Percentiles rank a stretch among this genome's conserved stretches.
phyloP scores from a whole-genome alignment of 2,888 invertebrate species.

The Elmis aenea region DNA sequence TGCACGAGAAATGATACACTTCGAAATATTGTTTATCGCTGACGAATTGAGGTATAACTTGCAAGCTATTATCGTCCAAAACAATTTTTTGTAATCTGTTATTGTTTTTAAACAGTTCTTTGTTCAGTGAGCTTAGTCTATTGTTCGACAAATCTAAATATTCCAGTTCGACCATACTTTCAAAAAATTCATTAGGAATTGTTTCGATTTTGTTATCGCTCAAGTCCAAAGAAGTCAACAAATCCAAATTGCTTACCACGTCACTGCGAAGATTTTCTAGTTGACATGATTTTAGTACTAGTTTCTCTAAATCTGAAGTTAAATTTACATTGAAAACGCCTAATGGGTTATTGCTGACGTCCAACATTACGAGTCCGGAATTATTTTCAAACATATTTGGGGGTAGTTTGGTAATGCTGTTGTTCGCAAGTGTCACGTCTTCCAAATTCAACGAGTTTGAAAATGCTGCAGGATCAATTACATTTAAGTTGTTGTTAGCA shows the following conservation, averaged over 20 bases:
- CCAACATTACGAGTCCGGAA: slow-evolving; percentile 60
- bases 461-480: slow-evolving; percentile 58
- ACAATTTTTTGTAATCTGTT: slow-evolving; percentile 63
- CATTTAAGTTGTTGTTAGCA: slow-evolving; percentile 61
- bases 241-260: slow-evolving; percentile 60
- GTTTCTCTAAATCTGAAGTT: slow-evolving; percentile 58
- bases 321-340: slow-evolving; percentile 58
- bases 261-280: slow-evolving; percentile 60
- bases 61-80: slow-evolving; percentile 65
- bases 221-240: slow-evolving; percentile 62
- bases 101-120: slow-evolving; percentile 65
- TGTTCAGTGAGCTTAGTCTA: slow-evolving; percentile 60
- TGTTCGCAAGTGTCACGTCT: slow-evolving; percentile 69
- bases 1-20: slow-evolving; percentile 67
- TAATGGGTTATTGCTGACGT: slow-evolving; percentile 65
- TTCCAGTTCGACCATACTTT: slow-evolving; percentile 59
- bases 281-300: slow-evolving; percentile 66
- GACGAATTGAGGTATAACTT: slow-evolving; percentile 64
- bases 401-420: slow-evolving; percentile 60
- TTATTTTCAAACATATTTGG: slow-evolving; percentile 62
- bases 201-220: slow-evolving; percentile 65
- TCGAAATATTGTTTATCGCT: slow-evolving; percentile 57
- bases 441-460: slow-evolving; percentile 59
- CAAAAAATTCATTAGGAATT: slow-evolving; percentile 66
- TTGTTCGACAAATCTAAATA: slow-evolving; percentile 72